Base-by-base conservation (phyloP, 2,113 vertebrate genomes). In the Platysternon megacephalum region DNA sequence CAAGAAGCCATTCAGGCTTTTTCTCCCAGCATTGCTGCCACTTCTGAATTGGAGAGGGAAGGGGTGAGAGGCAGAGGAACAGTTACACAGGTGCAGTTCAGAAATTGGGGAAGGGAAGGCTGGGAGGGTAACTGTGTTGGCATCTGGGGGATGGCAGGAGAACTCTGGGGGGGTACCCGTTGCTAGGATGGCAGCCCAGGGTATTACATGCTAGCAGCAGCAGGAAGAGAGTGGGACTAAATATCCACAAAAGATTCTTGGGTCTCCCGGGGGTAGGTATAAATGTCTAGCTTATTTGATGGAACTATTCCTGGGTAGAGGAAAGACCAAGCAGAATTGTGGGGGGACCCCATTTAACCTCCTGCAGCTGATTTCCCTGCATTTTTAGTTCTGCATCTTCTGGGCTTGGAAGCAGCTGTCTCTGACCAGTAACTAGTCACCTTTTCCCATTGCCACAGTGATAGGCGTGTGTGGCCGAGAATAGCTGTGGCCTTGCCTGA, bases 1-100 rank as follows among this genome's bases (percentile, higher is more conserved):
- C 92, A 97, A 93, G 82, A 97, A 93, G 92, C 79, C 94, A 72
- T 90, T 84, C 92, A 82, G 87, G 87, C 91, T 85, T 13, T 82
- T 49, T 72, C 87, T 78, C 51, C 79, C 39, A 52, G 86, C 90
- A 44, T 8, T 2, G 84, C 32, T 7, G 76, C 74, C 6, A 72
- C 52, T 9, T 88, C 12, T 52, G 7, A 24, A 42, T 6, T 28
- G 53, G 61, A 48, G 79, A 1, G 0, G 19, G 82, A 17, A 16
- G 35, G 35, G 39, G 22, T 5, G 19, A 22, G 46, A 26, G 12
- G 48, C 1, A 2, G 2, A 55, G 42, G 35, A 55, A 55, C 26
- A 4, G 6, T 17, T 2, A 17, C 22, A 44, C 35, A 28, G 58
- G 17, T 76, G 39, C 39, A 76, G n/a, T 39, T 72, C 65, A n/a